Percentiles rank a stretch among this genome's conserved stretches.
phyloP scores from a whole-genome alignment of 2,888 invertebrate genomes.

The Rugalucina vietnamica region DNA sequence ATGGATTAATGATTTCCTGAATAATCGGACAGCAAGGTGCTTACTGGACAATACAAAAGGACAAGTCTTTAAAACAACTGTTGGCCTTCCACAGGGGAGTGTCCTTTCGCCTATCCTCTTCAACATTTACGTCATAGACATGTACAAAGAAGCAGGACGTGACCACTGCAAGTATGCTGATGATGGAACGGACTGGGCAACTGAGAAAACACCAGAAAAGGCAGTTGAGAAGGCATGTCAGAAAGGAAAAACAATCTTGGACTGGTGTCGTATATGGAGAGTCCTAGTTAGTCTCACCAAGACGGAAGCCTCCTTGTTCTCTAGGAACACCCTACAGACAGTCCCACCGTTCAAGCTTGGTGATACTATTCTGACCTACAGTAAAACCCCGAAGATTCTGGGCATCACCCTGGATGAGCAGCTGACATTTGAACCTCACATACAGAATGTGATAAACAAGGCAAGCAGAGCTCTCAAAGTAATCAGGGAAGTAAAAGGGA shows the following conservation, averaged over 20 bases:
- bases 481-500: not conserved
- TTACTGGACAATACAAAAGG: too few species aligned
- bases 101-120: not conserved
- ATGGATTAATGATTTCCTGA: too few species aligned
- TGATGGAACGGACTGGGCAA: slow-evolving; percentile 21
- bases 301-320: too few species aligned
- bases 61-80: too few species aligned
- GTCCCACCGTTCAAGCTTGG: not conserved
- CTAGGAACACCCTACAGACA: not conserved
- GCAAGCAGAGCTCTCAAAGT: not conserved
- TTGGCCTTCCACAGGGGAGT: too few species aligned
- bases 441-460: not conserved
- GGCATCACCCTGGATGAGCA: not conserved
- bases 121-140: slow-evolving; percentile 7
- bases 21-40: too few species aligned
- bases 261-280: not conserved
- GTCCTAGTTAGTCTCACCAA: not conserved
- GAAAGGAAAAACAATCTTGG: not conserved
- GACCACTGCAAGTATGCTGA: slow-evolving; percentile 20
- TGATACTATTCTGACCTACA: not conserved
- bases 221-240: not conserved
- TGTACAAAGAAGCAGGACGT: not conserved
- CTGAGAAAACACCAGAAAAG: not conserved
- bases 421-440: not conserved
- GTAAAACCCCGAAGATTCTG: not conserved